Conservation (phyloP, 2,888 invertebrate species). For the Xylophagus ater region DNA sequence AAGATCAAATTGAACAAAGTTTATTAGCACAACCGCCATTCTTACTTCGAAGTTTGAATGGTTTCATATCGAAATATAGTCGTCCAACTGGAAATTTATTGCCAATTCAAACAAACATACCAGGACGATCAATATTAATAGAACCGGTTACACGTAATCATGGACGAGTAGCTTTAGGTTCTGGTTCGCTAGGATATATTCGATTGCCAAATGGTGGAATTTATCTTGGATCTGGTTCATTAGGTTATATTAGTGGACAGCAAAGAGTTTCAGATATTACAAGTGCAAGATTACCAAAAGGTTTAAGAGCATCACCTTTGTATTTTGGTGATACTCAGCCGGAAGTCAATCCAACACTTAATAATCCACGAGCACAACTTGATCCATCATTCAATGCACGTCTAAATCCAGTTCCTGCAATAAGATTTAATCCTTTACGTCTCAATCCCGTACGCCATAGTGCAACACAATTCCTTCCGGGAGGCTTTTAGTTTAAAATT, state of each 20-base stretch:
- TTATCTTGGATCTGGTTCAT: constrained; percentile 37
- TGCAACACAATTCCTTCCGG: too few relatives aligned
- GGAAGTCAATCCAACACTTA: too few relatives aligned
- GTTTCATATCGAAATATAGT: constrained; percentile 23
- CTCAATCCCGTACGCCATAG: too few relatives aligned
- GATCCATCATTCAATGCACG: too few relatives aligned
- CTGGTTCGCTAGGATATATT: constrained; percentile 37
- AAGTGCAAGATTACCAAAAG: constrained; percentile 32
- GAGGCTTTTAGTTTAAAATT: too few relatives aligned
- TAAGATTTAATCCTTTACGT: too few relatives aligned
- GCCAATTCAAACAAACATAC: constrained; percentile 2
- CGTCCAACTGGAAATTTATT: constrained; percentile 6
- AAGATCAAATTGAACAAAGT: constrained; percentile 28
- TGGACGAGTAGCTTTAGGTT: constrained; percentile 33
- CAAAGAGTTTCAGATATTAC: constrained; percentile 27
- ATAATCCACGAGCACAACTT: too few relatives aligned
- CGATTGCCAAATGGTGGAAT: constrained; percentile 35
- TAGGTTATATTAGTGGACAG: constrained; percentile 35
- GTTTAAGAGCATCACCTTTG: constrained; percentile 26
- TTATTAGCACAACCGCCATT: constrained; percentile 19
- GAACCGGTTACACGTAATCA: constrained; percentile 18
- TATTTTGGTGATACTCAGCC: constrained; percentile 26
- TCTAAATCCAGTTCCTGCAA: too few relatives aligned
- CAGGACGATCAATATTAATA: constrained; percentile 11
- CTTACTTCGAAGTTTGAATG: constrained; percentile 20